Conservation (phyloP, 2,888 invertebrate species). For the Eutolmus rufibarbis region DNA sequence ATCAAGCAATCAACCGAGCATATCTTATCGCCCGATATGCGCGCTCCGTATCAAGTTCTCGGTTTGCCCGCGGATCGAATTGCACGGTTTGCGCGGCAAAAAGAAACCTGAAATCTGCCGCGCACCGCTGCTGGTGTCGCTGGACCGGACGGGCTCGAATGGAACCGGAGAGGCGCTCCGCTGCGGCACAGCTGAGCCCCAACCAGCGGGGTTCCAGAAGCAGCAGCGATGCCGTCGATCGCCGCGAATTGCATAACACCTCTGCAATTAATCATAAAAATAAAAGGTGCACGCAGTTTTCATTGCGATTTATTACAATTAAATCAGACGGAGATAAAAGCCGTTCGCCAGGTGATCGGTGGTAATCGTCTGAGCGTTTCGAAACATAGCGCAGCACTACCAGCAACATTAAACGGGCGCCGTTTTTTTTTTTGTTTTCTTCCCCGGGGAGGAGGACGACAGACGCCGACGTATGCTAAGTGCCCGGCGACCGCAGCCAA, state of each 20-base stretch:
- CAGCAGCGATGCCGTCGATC: neutral
- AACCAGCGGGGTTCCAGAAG: neutral
- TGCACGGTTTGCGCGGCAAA: neutral
- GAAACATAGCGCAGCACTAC: neutral
- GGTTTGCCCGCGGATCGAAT: neutral
- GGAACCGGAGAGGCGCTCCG: neutral
- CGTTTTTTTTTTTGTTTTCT: neutral
- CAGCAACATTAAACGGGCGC: neutral
- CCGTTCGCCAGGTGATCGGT: neutral
- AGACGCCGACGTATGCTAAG: conserved; percentile 3
- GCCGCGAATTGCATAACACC: conserved; percentile 4
- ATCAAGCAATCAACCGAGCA: conserved; percentile 34
- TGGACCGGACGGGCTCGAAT: neutral
- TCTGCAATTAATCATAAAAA: conserved; percentile 29
- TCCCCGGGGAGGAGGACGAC: neutral
- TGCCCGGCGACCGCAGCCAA: neutral
- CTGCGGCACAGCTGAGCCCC: neutral
- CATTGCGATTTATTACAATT: conserved; percentile 32
- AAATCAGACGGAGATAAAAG: conserved; percentile 8
- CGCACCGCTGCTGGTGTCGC: neutral
- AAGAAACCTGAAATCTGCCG: conserved; percentile 2
- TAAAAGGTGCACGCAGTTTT: conserved; percentile 20
- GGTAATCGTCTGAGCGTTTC: conserved; percentile 20
- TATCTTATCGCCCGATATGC: conserved; percentile 16
- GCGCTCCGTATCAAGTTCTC: conserved; percentile 19